Evolutionary conservation across 2,113 vertebrate genomes (phyloP), one percentile per base, ranked within the genome.

Genomic region (Struthio camelus): DNA sequence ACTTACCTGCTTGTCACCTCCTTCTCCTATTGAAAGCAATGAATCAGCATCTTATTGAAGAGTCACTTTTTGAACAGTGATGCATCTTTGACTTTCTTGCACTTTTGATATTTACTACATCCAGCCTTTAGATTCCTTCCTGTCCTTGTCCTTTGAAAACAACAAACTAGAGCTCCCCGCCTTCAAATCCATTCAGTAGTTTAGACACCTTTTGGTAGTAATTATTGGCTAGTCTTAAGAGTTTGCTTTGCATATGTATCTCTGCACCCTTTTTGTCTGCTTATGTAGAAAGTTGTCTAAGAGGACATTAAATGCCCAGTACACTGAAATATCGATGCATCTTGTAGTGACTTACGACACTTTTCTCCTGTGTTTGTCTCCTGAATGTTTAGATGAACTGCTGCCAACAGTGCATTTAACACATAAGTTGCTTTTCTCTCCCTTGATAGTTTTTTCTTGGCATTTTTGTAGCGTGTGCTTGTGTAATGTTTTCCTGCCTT

Each of bases 321-420:
- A 64, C 8, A 7, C 12, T 58, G 30, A 85, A 75, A 64, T 46
- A 48, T 18, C 9, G 32, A 2, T 48, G 25, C 62, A 5, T 85
- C 81, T 23, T 61, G 10, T 36, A 81, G 92, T 19, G 11, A 75
- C 18, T 66, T 62, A 48, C 0, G 1, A 53, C 34, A 64, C 2
- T 58, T 56, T 13, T 17, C 20, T 51, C 38, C 48, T 65, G 13
- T 1, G 4, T 40, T 89, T 80, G 27, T 23, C 25, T 54, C 46
- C 46, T 50, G 25, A 30, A 19, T 1, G 0, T 71, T 76, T 80
- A 30, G 15, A 64, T 1, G 1, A 16, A 14, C n/a, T 64, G 27
- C 24, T 80, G 83, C 10, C 6, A n/a, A 25, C 3, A 23, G 1
- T 42, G 34, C 11, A 19, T 40, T 79, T 76, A 51, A 90, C 25